Percentiles rank a stretch among this genome's conserved stretches.
phyloP scores from a whole-genome alignment of 2,888 invertebrate genomes.

The Paralinhomoeus sp. region DNA sequence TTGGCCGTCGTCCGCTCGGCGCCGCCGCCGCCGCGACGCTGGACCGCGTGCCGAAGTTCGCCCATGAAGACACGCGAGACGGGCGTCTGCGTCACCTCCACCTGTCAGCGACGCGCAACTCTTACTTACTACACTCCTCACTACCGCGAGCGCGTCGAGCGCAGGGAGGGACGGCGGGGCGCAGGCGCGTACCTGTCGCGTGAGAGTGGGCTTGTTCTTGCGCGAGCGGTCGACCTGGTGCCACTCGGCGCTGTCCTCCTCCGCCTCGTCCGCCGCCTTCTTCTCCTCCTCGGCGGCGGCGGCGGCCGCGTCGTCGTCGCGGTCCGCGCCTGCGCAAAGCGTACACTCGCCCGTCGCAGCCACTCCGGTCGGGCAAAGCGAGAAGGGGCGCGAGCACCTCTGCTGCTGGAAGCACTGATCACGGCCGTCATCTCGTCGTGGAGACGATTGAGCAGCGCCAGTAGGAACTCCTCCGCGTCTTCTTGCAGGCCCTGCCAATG shows the following conservation, averaged over 20 bases:
- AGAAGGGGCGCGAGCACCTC: no score
- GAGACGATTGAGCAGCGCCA: constrained; percentile 68
- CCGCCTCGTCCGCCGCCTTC: neutral
- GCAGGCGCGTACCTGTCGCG: constrained; percentile 17
- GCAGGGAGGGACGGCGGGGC: constrained; percentile 2
- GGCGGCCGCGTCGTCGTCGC: neutral
- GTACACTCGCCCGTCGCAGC: no score
- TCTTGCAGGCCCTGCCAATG: constrained; percentile 53
- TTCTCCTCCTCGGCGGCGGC: neutral
- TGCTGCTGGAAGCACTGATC: no score
- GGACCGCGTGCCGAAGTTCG: constrained; percentile 57
- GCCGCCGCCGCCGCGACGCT: constrained; percentile 40
- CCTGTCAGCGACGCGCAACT: no score
- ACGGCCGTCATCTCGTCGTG: constrained; percentile 69
- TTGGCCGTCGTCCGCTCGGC: no score
- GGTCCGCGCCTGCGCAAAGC: no score
- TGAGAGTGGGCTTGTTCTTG: constrained; percentile 24
- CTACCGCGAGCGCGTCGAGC: no score
- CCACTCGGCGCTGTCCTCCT: constrained; percentile 4
- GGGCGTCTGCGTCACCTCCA: constrained; percentile 57
- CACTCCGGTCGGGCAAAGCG: no score
- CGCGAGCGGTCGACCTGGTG: constrained; percentile 27
- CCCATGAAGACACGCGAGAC: constrained; percentile 80
- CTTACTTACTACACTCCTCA: no score
- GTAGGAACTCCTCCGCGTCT: constrained; percentile 88